A percentile compares a stretch with the other conserved stretches of the same genome.
phyloP scores from a whole-genome alignment of 2,797 vertebrate genomes.

The Characodon lateralis region DNA sequence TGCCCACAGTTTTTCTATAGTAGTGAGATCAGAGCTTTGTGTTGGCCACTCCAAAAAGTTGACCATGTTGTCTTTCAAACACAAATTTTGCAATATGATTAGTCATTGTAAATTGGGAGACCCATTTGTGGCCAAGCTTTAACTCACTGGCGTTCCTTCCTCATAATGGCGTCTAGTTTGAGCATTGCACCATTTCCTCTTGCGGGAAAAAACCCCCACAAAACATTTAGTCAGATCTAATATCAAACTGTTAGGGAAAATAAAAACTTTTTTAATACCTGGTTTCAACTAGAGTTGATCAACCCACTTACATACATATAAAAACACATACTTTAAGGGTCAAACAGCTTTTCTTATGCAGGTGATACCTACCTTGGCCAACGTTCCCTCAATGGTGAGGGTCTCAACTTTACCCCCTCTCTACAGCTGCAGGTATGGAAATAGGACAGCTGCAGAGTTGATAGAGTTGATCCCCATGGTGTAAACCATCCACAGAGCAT shows the following conservation, averaged over 20 bases:
- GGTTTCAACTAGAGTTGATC: neutral
- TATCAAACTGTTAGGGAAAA: too few species aligned
- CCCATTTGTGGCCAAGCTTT: neutral
- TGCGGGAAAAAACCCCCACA: too few species aligned
- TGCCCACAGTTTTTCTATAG: neutral
- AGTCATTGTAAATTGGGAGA: neutral
- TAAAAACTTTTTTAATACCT: neutral
- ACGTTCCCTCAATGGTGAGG: constrained; percentile 83
- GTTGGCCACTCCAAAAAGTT: neutral
- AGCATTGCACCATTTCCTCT: neutral
- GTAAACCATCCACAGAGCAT: constrained; percentile 45
- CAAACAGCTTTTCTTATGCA: constrained; percentile 84
- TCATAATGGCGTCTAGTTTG: neutral
- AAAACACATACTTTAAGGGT: constrained; percentile 71
- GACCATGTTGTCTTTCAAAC: neutral
- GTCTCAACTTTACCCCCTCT: constrained; percentile 79
- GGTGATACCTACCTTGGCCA: constrained; percentile 82
- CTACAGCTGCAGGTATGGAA: constrained; percentile 85
- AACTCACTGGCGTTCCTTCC: neutral
- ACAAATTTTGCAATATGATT: neutral
- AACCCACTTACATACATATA: neutral
- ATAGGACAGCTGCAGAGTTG: constrained; percentile 63
- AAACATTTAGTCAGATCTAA: neutral
- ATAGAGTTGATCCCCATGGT: constrained; percentile 64
- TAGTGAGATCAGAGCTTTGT: neutral